These are phyloP conservation scores for Coccyzus lansbergi DNA, from an alignment of 2,797 vertebrate species.

Conservation along the genomic window DNA sequence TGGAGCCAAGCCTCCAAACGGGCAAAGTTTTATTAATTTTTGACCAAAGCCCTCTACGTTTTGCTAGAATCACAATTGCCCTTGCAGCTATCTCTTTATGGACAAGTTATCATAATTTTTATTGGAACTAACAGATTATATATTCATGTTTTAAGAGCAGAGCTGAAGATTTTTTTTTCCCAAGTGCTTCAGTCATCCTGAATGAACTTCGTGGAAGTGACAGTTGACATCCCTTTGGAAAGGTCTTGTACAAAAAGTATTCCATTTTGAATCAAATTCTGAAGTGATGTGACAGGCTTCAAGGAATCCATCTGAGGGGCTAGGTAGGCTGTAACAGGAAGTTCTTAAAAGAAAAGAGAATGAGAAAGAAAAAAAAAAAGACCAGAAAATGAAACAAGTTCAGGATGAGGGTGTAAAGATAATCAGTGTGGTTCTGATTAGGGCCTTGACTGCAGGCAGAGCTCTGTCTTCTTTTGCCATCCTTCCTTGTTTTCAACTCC, in stretches of 20 bases:
- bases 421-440: neutral
- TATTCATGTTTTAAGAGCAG: neutral
- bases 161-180: constrained; percentile 4
- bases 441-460: neutral
- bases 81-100: neutral
- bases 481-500: neutral
- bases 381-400: neutral
- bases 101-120: neutral
- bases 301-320: neutral
- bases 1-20: neutral
- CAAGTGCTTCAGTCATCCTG: neutral
- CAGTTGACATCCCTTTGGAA: constrained; percentile 5
- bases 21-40: neutral
- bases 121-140: neutral
- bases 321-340: neutral
- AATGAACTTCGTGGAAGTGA: neutral
- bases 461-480: neutral
- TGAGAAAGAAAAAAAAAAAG: neutral
- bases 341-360: neutral
- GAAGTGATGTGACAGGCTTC: neutral
- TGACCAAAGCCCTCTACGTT: neutral
- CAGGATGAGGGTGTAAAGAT: neutral
- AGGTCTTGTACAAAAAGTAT: neutral
- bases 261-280: constrained; percentile 17
- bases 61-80: neutral